Evolutionary conservation across 2,797 vertebrate species (phyloP).

Genomic region (Menidia menidia): DNA sequence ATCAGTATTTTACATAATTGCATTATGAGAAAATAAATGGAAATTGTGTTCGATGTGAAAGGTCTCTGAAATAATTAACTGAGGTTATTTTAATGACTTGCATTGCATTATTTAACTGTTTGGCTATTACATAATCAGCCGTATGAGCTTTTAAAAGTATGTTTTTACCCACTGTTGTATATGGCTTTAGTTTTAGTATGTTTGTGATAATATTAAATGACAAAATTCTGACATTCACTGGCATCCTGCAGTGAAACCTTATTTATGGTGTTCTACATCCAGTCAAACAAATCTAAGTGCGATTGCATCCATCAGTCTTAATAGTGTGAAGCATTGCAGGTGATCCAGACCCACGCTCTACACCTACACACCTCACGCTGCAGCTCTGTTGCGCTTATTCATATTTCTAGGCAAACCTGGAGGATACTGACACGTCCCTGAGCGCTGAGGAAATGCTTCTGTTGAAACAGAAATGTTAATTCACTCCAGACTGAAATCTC

Average conservation of each 20-base stretch:
- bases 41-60: not conserved
- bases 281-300: slow-evolving; percentile 17
- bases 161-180: not conserved
- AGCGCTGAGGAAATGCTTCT: slow-evolving; percentile 6
- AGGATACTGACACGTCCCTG: slow-evolving; percentile 5
- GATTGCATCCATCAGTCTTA: not conserved
- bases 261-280: not conserved
- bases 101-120: not conserved
- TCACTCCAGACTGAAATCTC: slow-evolving; percentile 1
- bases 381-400: slow-evolving; percentile 21
- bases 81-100: not conserved
- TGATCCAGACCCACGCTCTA: slow-evolving; percentile 21
- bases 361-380: slow-evolving; percentile 36
- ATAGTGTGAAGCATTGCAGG: slow-evolving; percentile 11
- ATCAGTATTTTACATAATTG: not conserved
- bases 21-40: not conserved
- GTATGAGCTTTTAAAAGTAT: no score
- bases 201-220: not conserved
- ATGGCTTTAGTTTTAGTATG: not conserved
- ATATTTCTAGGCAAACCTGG: slow-evolving; percentile 15
- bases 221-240: not conserved
- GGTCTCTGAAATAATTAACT: slow-evolving; percentile 4
- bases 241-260: not conserved
- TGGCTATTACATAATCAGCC: not conserved
- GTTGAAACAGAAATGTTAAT: slow-evolving; percentile 14